Conservation (phyloP, 1,140 invertebrate genomes). For the Lordiphosa stackelbergi region DNA sequence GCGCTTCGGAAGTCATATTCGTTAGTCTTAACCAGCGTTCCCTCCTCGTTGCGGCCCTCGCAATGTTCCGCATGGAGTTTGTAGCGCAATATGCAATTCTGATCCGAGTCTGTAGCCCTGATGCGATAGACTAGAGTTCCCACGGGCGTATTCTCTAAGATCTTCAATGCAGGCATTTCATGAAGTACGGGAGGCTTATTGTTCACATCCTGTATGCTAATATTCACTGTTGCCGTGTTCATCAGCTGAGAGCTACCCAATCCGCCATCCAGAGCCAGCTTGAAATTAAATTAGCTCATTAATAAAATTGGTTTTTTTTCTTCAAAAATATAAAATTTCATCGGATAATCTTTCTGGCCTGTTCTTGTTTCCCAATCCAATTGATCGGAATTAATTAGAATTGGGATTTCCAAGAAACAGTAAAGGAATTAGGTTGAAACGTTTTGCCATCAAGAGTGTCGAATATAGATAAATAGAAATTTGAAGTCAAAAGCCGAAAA, state of each 20-base stretch:
- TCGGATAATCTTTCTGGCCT: no score
- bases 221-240: slow-evolving; percentile 86
- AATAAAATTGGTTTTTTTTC: no score
- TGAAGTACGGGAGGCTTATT: slow-evolving; percentile 89
- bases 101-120: slow-evolving; percentile 87
- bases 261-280: slow-evolving; percentile 90
- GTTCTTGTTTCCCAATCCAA: no score
- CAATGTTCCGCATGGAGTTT: slow-evolving; percentile 84
- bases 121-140: slow-evolving; percentile 84
- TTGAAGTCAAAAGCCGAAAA: no score
- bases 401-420: no score
- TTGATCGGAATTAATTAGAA: no score
- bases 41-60: slow-evolving; percentile 89
- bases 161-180: slow-evolving; percentile 80
- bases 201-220: slow-evolving; percentile 93
- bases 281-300: background rate
- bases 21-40: slow-evolving; percentile 81
- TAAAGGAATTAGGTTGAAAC: no score
- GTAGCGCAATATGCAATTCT: slow-evolving; percentile 86
- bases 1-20: slow-evolving; percentile 86
- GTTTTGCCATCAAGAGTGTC: no score
- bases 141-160: slow-evolving; percentile 88
- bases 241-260: slow-evolving; percentile 87
- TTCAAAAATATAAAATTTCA: no score
- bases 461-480: no score